Percentiles rank a stretch among this genome's conserved stretches.
Conservation (phyloP, 2,797 vertebrate genomes). For the Setipinna tenuifilis region DNA sequence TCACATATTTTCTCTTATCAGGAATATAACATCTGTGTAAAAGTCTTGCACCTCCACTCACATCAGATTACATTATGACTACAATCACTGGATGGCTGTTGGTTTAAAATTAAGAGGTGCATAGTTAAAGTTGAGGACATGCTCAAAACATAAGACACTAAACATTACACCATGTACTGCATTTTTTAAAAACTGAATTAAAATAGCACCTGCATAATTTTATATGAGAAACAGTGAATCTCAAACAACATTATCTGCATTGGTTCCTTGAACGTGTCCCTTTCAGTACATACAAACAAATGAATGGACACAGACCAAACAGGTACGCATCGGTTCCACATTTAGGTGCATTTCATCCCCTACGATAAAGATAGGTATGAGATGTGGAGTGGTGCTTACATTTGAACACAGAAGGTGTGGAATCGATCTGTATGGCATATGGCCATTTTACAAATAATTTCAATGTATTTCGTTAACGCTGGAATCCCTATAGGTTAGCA, state of each 20-base stretch:
- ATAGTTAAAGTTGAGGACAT: conserved; percentile 22
- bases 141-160: conserved; percentile 24
- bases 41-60: conserved; percentile 7
- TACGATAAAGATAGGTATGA: background rate
- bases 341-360: background rate
- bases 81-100: conserved; percentile 27
- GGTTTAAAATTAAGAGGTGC: conserved; percentile 7
- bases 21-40: conserved; percentile 19
- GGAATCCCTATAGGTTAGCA: background rate
- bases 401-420: background rate
- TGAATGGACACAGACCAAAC: background rate
- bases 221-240: background rate
- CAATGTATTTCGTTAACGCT: background rate
- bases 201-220: conserved; percentile 14
- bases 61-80: conserved; percentile 3
- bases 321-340: conserved; percentile 7
- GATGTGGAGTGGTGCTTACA: conserved; percentile 13
- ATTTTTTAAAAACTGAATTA: background rate
- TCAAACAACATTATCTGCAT: background rate
- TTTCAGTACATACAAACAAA: background rate
- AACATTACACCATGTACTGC: conserved; percentile 21
- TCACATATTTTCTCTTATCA: background rate
- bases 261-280: background rate
- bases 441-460: conserved; percentile 15
- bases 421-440: background rate